A percentile compares a stretch with the other conserved stretches of the same genome.
phyloP scores from a whole-genome alignment of 1,140 invertebrate genomes.

The Eriocheir sinensis region DNA sequence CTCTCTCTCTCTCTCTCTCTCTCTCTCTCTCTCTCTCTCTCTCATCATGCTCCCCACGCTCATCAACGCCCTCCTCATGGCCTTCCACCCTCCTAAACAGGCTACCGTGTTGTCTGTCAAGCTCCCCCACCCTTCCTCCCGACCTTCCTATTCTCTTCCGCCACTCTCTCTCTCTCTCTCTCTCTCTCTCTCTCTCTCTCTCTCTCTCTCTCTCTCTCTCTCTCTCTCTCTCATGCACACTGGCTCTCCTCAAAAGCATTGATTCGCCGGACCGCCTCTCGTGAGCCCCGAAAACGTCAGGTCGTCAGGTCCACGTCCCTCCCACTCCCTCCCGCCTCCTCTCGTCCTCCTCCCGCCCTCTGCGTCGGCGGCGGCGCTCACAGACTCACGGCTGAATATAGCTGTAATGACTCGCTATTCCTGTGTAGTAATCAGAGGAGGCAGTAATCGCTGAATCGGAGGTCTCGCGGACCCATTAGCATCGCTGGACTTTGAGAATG shows the following conservation, averaged over 20 bases:
- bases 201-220: constrained; percentile 32
- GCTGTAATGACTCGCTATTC: not conserved
- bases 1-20: not conserved
- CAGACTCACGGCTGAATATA: not conserved
- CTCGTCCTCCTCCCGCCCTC: not conserved
- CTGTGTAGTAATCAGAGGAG: not conserved
- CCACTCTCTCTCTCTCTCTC: not conserved
- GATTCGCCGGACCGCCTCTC: not conserved
- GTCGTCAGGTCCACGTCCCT: not conserved
- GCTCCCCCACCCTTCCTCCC: constrained; percentile 20
- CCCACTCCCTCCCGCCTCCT: not conserved
- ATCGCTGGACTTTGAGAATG: not conserved
- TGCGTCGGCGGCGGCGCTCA: not conserved
- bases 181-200: not conserved
- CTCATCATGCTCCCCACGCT: not conserved
- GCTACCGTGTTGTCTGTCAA: not conserved
- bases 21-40: not conserved
- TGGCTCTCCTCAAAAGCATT: not conserved
- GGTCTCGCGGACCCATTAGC: not conserved
- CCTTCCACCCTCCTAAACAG: constrained; percentile 28
- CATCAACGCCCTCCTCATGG: not conserved
- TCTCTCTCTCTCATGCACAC: constrained; percentile 10
- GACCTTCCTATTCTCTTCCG: not conserved
- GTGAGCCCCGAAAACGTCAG: not conserved
- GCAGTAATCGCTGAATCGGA: not conserved